Percentiles rank a stretch among this genome's conserved stretches.
Conservation (phyloP, 2,888 invertebrate species). For the Hipparchia semele region DNA sequence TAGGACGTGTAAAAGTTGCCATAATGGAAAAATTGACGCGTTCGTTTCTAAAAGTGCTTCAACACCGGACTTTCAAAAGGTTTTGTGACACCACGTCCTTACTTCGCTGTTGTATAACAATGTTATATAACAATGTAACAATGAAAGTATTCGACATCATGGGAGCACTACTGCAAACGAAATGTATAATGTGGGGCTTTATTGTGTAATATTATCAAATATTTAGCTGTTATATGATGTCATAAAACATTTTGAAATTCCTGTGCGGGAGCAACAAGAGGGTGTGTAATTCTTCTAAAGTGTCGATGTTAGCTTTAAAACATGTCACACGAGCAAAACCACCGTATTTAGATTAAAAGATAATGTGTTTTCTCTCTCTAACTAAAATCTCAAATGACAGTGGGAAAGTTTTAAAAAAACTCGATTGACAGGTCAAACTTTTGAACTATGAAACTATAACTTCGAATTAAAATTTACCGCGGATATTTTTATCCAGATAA, state of each 20-base stretch:
- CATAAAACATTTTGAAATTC: background rate
- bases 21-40: constrained; percentile 66
- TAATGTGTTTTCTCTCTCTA: constrained; percentile 51
- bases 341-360: constrained; percentile 71
- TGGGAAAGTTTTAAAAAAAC: constrained; percentile 56
- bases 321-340: constrained; percentile 77
- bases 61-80: background rate
- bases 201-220: background rate
- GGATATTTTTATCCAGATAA: background rate
- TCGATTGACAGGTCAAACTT: constrained; percentile 39
- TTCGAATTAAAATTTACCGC: background rate
- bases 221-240: background rate
- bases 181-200: background rate
- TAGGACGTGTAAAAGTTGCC: constrained; percentile 67
- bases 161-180: background rate
- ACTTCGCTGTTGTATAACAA: background rate
- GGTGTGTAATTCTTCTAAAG: constrained; percentile 47
- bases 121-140: background rate
- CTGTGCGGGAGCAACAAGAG: constrained; percentile 30
- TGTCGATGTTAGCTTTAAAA: constrained; percentile 73
- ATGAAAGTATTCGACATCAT: background rate
- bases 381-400: constrained; percentile 53
- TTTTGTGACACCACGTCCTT: background rate
- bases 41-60: constrained; percentile 46
- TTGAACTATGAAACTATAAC: background rate